These are phyloP conservation scores for Leucania comma DNA, from an alignment of 2,888 invertebrate species.

Conservation along the genomic window DNA sequence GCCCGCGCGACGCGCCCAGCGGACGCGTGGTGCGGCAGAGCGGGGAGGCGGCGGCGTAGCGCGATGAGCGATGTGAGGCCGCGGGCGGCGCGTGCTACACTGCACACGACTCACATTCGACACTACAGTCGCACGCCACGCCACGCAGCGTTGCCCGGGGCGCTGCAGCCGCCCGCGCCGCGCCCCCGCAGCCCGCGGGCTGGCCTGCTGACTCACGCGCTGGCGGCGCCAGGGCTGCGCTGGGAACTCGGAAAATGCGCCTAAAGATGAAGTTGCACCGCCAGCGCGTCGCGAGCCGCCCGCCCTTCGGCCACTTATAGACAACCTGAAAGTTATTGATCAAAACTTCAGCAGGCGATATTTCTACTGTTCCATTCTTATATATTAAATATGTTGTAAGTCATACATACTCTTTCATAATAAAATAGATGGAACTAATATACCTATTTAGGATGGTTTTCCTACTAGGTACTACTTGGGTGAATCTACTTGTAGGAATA, in stretches of 20 bases:
- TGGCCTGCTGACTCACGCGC: constrained; percentile 69
- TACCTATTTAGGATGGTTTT: neutral
- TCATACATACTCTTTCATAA: neutral
- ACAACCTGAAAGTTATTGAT: constrained; percentile 5
- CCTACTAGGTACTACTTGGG: too few relatives aligned
- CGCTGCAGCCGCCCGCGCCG: constrained; percentile 68
- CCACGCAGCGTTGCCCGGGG: constrained; percentile 67
- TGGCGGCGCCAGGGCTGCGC: constrained; percentile 59
- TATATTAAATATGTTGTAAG: neutral
- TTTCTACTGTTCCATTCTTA: neutral
- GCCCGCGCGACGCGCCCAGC: constrained; percentile 90
- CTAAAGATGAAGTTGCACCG: constrained; percentile 45
- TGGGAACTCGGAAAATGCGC: constrained; percentile 51
- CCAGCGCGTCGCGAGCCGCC: constrained; percentile 35
- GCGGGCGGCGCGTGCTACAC: constrained; percentile 89
- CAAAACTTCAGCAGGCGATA: constrained; percentile 9
- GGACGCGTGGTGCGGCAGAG: constrained; percentile 90
- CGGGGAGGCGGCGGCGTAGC: constrained; percentile 88
- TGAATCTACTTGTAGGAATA: neutral
- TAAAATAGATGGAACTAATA: neutral
- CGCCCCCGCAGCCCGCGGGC: constrained; percentile 68
- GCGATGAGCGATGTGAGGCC: constrained; percentile 87
- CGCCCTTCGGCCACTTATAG: constrained; percentile 41
- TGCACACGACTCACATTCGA: constrained; percentile 81
- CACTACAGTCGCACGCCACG: constrained; percentile 64